phyloP scores from a whole-genome alignment of 2,797 vertebrate genomes.

The Rhyacichthys aspro region DNA sequence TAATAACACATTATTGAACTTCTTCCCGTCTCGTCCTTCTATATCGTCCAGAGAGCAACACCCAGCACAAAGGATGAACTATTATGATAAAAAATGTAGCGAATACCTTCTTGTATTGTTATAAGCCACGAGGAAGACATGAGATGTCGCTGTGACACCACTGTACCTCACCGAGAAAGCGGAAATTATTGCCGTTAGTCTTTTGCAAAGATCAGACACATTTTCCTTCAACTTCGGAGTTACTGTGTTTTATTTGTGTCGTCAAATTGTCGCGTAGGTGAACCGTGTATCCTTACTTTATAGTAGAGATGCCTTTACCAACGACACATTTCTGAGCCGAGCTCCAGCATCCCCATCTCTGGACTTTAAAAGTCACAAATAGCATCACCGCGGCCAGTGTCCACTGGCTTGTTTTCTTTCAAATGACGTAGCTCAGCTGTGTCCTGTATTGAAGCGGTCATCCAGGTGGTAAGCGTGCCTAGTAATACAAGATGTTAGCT shows the following conservation, averaged over 20 bases:
- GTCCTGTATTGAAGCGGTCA: slow-evolving; percentile 26
- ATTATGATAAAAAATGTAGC: too few species aligned
- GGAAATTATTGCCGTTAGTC: slow-evolving; percentile 60
- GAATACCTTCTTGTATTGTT: not conserved
- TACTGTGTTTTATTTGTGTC: slow-evolving; percentile 32
- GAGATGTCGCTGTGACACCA: slow-evolving; percentile 36
- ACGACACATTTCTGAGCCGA: not conserved
- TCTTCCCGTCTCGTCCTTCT: too few species aligned
- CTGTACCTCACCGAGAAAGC: slow-evolving; percentile 50
- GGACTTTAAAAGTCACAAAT: slow-evolving; percentile 3
- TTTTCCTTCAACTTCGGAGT: slow-evolving; percentile 28
- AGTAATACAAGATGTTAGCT: slow-evolving; percentile 75
- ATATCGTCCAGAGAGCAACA: too few species aligned
- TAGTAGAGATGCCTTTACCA: not conserved
- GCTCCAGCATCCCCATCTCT: slow-evolving; percentile 12
- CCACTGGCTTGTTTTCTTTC: slow-evolving; percentile 11
- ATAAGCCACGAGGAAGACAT: slow-evolving; percentile 17
- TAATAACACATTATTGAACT: too few species aligned
- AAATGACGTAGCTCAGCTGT: slow-evolving; percentile 25
- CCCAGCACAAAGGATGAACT: too few species aligned
- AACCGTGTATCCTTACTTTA: slow-evolving; percentile 14
- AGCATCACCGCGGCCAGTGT: slow-evolving; percentile 19
- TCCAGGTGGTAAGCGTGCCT: slow-evolving; percentile 73
- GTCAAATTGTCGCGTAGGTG: slow-evolving; percentile 59
- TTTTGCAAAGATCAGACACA: slow-evolving; percentile 15